These are phyloP conservation scores for Oscheius sp. DNA, from an alignment of 2,888 invertebrate genomes.

Conservation along the genomic window DNA sequence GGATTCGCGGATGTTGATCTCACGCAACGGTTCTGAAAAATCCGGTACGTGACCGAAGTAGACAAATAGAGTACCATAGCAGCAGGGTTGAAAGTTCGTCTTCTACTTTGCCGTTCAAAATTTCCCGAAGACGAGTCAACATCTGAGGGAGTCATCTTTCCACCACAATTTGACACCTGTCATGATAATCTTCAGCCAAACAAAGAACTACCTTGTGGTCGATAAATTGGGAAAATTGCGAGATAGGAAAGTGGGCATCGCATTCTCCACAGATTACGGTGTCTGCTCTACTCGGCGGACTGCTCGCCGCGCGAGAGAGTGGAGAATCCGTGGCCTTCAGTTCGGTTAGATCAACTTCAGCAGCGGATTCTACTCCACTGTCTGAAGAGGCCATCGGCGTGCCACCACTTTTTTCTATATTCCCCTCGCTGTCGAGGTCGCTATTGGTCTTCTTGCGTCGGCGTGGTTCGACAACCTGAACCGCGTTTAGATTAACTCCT, in stretches of 20 bases:
- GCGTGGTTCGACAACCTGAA: conserved; percentile 18
- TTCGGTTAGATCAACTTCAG: conserved; percentile 59
- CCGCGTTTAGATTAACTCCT: conserved; percentile 1
- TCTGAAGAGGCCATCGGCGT: conserved; percentile 69
- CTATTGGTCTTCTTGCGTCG: conserved; percentile 29
- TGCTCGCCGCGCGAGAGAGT: conserved; percentile 46
- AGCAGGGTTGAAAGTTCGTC: conserved; percentile 50
- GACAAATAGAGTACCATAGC: conserved; percentile 42
- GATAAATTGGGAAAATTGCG: conserved; percentile 61
- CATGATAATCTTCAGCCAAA: conserved; percentile 20
- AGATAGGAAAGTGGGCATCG: conserved; percentile 57
- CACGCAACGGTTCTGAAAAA: conserved; percentile 46
- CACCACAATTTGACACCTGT: conserved; percentile 56
- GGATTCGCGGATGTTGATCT: conserved; percentile 55
- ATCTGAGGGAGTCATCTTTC: conserved; percentile 59
- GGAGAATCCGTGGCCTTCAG: conserved; percentile 56
- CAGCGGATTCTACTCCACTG: conserved; percentile 69
- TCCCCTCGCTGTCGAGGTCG: conserved; percentile 31
- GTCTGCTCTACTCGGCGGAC: conserved; percentile 41
- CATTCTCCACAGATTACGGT: conserved; percentile 68
- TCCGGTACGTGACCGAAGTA: conserved; percentile 1
- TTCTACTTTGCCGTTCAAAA: conserved; percentile 47
- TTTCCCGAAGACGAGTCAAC: conserved; percentile 43
- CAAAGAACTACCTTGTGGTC: conserved; percentile 63
- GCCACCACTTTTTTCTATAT: conserved; percentile 33